Base-by-base conservation (phyloP, 1,140 invertebrate species). In the Diabrotica virgifera region DNA sequence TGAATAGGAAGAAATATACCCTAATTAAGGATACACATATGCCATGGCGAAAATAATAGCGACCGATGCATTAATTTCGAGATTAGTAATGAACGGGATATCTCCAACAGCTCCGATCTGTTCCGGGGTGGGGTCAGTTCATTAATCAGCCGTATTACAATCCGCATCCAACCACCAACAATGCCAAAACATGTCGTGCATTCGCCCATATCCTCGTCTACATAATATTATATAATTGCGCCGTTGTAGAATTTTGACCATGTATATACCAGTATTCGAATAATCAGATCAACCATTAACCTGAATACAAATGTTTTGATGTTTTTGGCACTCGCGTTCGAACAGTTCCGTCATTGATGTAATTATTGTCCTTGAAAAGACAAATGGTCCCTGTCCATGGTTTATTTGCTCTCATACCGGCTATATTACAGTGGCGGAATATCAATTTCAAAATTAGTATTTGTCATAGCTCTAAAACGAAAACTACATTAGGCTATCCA, bases 141-240 rank as follows among this genome's bases (percentile, higher is more conserved):
- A 60, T 60, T 60, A 60, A 60, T 60, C 59, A 60, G 52, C n/a
- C 46, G 36, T 52, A 60, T 60, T 60, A 60, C 59, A 60, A 60
- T 60, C 36, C 46, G 40, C 8, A 35, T 52, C 14, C 50, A 10
- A 52, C 59, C 59, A 24, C 59, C 46, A 52, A 52, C 59, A 60
- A 60, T 60, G 36, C 59, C 50, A 36, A 52, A 60, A 60, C 59
- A 60, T 52, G 55, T 36, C 59, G 40, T 60, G 59, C 46, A 60
- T 35, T 36, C n/a, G 40, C 40, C n/a, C 40, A 46, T 46, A 46
- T n/a, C 40, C 40, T 46, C 40, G 40, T 46, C 8, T n/a, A 46
- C 40, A 10, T n/a, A 10, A 46, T 46, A 46, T 46, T 46, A 46
- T 46, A 46, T 46, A 46, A 46, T 46, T 46, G 40, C 40, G n/a